Evolutionary conservation across 2,797 vertebrate genomes (phyloP).

Genomic region (Sebastes cheni): DNA sequence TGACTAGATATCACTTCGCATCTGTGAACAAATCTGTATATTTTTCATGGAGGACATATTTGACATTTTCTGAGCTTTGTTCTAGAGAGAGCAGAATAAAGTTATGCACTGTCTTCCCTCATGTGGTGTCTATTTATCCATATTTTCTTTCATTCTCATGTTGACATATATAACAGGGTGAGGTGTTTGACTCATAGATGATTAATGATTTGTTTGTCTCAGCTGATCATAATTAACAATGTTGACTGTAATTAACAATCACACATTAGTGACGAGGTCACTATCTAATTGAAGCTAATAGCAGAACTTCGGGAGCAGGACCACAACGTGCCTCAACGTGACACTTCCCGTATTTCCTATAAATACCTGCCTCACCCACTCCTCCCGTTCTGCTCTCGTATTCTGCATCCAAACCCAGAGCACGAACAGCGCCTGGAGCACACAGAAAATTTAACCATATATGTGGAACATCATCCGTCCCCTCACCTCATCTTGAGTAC

Average conservation of each 20-base stretch:
- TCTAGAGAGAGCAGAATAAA: slow-evolving; percentile 36
- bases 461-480: background rate
- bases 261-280: background rate
- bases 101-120: slow-evolving; percentile 6
- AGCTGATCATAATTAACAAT: background rate
- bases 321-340: no score
- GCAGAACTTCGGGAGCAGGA: no score
- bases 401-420: no score
- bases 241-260: background rate
- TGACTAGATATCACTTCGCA: slow-evolving; percentile 4
- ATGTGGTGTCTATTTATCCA: background rate
- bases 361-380: background rate
- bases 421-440: no score
- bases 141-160: background rate
- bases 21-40: slow-evolving; percentile 31
- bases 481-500: background rate
- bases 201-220: background rate
- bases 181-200: background rate
- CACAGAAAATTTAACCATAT: background rate
- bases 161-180: background rate
- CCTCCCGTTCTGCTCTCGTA: background rate
- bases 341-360: background rate
- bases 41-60: slow-evolving; percentile 33
- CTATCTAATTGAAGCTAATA: background rate
- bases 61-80: slow-evolving; percentile 22